Evolutionary conservation across 2,888 invertebrate species (phyloP).

Genomic region (Xestobium rufovillosum): DNA sequence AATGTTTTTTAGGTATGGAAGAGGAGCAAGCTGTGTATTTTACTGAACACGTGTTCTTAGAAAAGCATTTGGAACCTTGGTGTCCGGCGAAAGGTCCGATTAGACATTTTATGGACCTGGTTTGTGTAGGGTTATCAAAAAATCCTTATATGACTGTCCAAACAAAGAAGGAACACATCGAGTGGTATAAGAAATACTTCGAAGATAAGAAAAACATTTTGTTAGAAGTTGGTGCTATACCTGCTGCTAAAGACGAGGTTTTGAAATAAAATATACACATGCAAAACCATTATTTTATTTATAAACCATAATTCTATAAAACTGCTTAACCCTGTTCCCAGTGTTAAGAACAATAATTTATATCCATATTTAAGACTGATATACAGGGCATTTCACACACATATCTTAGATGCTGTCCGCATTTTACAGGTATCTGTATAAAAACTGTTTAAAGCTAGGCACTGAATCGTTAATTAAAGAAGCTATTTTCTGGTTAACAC

Average conservation of each 20-base stretch:
- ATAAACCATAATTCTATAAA: too few species aligned
- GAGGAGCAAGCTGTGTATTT: constrained; percentile 67
- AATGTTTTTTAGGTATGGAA: constrained; percentile 50
- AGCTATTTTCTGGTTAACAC: too few species aligned
- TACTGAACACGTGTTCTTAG: constrained; percentile 91
- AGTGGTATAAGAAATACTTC: constrained; percentile 91
- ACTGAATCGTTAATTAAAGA: too few species aligned
- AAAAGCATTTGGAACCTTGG: constrained; percentile 76
- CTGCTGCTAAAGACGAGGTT: constrained; percentile 21
- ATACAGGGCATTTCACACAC: too few species aligned
- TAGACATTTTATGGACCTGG: constrained; percentile 95
- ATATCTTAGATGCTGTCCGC: too few species aligned
- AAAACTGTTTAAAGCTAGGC: too few species aligned
- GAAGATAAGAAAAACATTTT: constrained; percentile 67
- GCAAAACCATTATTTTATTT: too few species aligned
- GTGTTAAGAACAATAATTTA: too few species aligned
- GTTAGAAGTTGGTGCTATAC: constrained; percentile 56
- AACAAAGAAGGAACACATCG: constrained; percentile 82
- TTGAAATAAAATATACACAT: too few species aligned
- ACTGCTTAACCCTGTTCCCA: too few species aligned
- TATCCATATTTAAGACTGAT: too few species aligned
- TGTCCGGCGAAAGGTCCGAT: constrained; percentile 88
- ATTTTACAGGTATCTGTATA: too few species aligned
- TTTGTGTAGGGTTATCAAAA: constrained; percentile 86
- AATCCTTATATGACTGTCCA: constrained; percentile 84